Base-by-base conservation (phyloP, 2,888 invertebrate species). In the Acrobasis suavella region DNA sequence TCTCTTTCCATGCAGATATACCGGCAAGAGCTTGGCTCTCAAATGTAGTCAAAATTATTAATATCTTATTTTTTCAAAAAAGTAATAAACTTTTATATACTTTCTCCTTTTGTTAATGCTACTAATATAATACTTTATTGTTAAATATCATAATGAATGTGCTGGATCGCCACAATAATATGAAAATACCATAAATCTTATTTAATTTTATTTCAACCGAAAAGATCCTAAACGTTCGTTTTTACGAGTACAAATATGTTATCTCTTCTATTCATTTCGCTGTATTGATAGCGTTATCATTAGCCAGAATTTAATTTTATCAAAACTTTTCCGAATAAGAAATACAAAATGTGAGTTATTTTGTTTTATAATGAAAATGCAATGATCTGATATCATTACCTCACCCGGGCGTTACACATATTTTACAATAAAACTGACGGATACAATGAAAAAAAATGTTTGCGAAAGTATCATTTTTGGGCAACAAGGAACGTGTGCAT, bases 331-430 rank as follows among this genome's bases (percentile, higher is more conserved):
- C 32, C 32, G 7, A 32, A 46, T 7, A n/a, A 14, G 46, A 46
- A 46, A 10, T 42, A 22, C 39, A 9, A 39, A 50, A 60, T 46
- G 14, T 12, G 7, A 46, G 46, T 14, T n/a, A 46, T 46, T 14
- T 7, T 14, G 12, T n/a, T 46, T 46, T 12, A 14, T 46, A 70
- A 70, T 72, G 73, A 76, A 82, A 77, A 76, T 76, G 76, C 75
- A 78, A 74, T 72, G 15, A 70, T 63, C 69, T 64, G 68, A 80
- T 32, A 81, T 83, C 80, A 79, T 77, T 78, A 76, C 64, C 80
- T 77, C 69, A 82, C 77, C 85, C 81, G 82, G 87, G 89, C 89
- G 88, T 89, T 78, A 89, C 88, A 89, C 90, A 85, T 77, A 65
- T 90, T 89, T 87, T 86, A 9, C 7, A 42, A 56, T 42, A 14